Percentiles rank a stretch among this genome's conserved stretches.
phyloP scores from a whole-genome alignment of 2,113 vertebrate species.

The Redunca redunca region DNA sequence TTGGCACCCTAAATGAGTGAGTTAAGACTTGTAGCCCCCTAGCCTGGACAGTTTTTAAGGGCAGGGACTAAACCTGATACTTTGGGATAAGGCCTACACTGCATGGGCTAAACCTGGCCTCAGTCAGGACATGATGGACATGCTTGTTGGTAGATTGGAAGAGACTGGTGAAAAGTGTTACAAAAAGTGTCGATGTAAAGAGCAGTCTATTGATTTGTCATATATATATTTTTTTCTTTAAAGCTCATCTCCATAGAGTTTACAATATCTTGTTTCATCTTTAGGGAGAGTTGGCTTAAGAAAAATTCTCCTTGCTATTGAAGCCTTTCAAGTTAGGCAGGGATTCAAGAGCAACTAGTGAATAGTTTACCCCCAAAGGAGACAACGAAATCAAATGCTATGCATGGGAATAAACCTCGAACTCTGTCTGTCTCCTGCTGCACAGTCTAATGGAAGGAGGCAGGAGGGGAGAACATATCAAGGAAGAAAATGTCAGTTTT shows the following conservation, averaged over 20 bases:
- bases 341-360: neutral
- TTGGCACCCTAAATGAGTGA: neutral
- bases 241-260: neutral
- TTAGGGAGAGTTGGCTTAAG: neutral
- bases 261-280: neutral
- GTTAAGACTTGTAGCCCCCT: neutral
- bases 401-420: neutral
- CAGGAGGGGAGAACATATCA: neutral
- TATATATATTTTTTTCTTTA: neutral
- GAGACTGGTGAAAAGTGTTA: neutral
- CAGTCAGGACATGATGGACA: neutral
- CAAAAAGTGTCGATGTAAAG: neutral
- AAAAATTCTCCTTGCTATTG: neutral
- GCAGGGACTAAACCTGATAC: neutral
- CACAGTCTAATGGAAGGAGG: constrained; percentile 3
- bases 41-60: neutral
- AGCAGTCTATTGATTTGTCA: neutral
- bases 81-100: neutral
- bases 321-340: neutral
- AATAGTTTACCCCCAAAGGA: neutral
- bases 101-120: neutral
- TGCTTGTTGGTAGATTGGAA: neutral
- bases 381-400: neutral
- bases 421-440: neutral
- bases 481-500: constrained; percentile 17